Percentiles rank a stretch among this genome's conserved stretches.
phyloP scores from a whole-genome alignment of 2,888 invertebrate species.

The Cephus runcator region DNA sequence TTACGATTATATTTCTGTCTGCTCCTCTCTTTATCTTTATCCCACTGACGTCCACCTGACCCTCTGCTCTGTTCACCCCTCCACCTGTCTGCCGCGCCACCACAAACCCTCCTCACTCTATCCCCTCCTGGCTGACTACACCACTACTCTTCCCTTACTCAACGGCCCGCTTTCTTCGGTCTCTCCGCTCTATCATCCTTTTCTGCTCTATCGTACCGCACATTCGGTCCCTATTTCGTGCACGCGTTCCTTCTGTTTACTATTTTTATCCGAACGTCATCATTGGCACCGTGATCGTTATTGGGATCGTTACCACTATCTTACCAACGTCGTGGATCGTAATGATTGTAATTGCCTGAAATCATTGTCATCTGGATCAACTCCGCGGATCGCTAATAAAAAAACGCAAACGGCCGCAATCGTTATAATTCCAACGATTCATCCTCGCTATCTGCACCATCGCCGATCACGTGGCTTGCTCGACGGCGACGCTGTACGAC shows the following conservation, averaged over 20 bases:
- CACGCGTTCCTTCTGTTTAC: conserved; percentile 58
- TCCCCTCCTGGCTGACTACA: conserved; percentile 27
- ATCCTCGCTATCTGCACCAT: conserved; percentile 73
- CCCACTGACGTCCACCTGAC: conserved; percentile 67
- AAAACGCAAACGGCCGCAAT: conserved; percentile 25
- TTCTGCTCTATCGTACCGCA: conserved; percentile 42
- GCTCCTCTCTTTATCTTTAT: conserved; percentile 31
- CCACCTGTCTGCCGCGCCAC: conserved; percentile 53
- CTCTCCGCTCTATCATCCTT: conserved; percentile 25
- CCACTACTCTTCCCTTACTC: conserved; percentile 43
- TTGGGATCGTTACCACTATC: not conserved
- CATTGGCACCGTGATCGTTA: not conserved
- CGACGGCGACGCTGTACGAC: conserved; percentile 87
- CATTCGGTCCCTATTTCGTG: conserved; percentile 26
- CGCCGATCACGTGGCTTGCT: conserved; percentile 83
- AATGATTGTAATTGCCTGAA: not conserved
- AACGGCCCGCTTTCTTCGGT: conserved; percentile 15
- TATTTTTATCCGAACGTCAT: conserved; percentile 43
- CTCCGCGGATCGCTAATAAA: conserved; percentile 2
- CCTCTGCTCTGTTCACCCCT: conserved; percentile 60
- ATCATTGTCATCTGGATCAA: conserved; percentile 15
- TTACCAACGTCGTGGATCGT: not conserved
- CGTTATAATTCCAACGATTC: conserved; percentile 50
- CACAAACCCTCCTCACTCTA: conserved; percentile 27
- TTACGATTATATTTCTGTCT: conserved; percentile 26